A percentile compares a stretch with the other conserved stretches of the same genome.
These are phyloP conservation scores for Chelonus formosanus DNA, from an alignment of 2,888 invertebrate species.

Conservation along the genomic window DNA sequence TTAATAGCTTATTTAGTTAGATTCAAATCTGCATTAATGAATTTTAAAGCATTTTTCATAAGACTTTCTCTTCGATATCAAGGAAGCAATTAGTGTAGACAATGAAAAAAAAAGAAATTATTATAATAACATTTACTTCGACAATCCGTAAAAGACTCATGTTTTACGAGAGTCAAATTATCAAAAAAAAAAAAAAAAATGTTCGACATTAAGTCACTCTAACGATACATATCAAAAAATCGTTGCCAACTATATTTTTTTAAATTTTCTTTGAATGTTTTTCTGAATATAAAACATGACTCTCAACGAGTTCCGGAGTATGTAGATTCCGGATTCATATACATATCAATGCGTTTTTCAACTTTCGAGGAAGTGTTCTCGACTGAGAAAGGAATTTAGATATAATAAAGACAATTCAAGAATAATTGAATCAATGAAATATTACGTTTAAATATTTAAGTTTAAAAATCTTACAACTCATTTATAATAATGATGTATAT, in stretches of 20 bases:
- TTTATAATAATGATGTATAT: no score
- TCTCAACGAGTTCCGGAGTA: background rate
- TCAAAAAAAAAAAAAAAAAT: slow-evolving; percentile 32
- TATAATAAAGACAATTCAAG: no score
- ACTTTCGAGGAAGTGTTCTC: background rate
- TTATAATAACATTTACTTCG: slow-evolving; percentile 10
- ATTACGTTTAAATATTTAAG: no score
- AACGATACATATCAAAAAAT: slow-evolving; percentile 45
- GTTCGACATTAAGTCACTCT: slow-evolving; percentile 48
- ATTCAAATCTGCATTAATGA: background rate
- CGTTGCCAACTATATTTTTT: slow-evolving; percentile 44
- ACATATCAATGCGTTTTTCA: slow-evolving; percentile 8
- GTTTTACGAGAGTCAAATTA: slow-evolving; percentile 8
- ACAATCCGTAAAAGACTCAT: slow-evolving; percentile 20
- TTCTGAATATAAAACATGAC: slow-evolving; percentile 8
- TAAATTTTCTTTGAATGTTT: slow-evolving; percentile 18
- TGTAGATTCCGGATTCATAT: slow-evolving; percentile 1
- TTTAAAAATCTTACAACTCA: no score
- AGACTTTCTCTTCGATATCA: slow-evolving; percentile 14
- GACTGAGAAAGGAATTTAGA: no score
- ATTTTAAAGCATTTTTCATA: slow-evolving; percentile 10
- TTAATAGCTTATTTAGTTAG: no score
- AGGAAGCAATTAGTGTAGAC: slow-evolving; percentile 20
- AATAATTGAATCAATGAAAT: no score
- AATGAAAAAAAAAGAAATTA: slow-evolving; percentile 5